phyloP scores from a whole-genome alignment of 2,888 invertebrate genomes.

The Chalcosyrphus nemorum region DNA sequence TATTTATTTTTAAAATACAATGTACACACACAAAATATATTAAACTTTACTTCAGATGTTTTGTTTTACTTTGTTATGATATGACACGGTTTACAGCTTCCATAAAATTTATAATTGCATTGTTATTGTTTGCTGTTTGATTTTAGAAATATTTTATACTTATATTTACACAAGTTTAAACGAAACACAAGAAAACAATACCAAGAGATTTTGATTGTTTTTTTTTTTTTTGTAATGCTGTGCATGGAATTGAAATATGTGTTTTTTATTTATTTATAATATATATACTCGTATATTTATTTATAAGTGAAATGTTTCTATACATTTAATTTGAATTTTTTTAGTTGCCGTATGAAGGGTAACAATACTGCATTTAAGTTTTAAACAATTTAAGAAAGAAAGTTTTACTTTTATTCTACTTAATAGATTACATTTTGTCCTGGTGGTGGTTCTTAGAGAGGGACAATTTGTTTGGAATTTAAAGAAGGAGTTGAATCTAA shows the following conservation, averaged over 20 bases:
- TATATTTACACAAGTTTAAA: slow-evolving; percentile 58
- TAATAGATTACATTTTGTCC: slow-evolving; percentile 10
- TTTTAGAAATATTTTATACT: background rate
- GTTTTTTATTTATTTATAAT: slow-evolving; percentile 38
- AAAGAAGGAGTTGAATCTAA: background rate
- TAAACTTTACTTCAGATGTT: background rate
- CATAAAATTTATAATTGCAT: slow-evolving; percentile 26
- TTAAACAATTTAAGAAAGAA: slow-evolving; percentile 19
- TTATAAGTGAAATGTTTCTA: slow-evolving; percentile 18
- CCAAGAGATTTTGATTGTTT: slow-evolving; percentile 30
- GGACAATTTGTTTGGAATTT: background rate
- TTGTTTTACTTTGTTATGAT: slow-evolving; percentile 17
- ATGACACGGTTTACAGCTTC: slow-evolving; percentile 51
- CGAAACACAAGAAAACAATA: slow-evolving; percentile 26
- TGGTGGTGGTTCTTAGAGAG: background rate
- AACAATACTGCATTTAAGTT: slow-evolving; percentile 71
- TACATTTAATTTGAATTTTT: slow-evolving; percentile 24
- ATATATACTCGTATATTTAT: slow-evolving; percentile 35
- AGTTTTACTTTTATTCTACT: background rate
- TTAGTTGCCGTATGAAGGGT: slow-evolving; percentile 64
- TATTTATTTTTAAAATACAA: slow-evolving; percentile 42
- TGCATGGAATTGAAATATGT: slow-evolving; percentile 62
- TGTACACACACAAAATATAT: slow-evolving; percentile 44
- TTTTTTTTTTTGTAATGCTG: slow-evolving; percentile 1
- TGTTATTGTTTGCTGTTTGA: slow-evolving; percentile 6